Evolutionary conservation across 2,797 vertebrate genomes (phyloP), one percentile per base, ranked within the genome.

Genomic region (Onychomys arenicola): DNA sequence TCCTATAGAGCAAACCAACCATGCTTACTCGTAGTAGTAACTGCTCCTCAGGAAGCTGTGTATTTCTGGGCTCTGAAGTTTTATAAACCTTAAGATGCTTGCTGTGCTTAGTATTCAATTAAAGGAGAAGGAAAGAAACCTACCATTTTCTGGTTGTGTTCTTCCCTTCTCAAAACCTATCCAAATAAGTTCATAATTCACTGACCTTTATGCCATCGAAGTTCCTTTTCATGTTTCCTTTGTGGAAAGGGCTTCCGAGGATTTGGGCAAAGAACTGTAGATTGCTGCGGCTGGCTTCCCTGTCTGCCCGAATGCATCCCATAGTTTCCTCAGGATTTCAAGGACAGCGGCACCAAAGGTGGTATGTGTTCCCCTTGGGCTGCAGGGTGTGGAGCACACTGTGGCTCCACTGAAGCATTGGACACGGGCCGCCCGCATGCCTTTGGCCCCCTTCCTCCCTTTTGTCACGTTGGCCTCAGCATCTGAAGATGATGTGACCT

Each of bases 51-150:
- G 14, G 21, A 25, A 0, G 32, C 32, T 83, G 1, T 90, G 0
- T 46, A 16, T 88, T 34, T 81, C 37, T 81, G 27, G 89, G 32
- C 67, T 93, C 71, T 80, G 43, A 49, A 52, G 25, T 82, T 96
- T 73, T 76, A 1, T 94, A 92, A 96, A 40, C 32, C 12, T 1
- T 63, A 49, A 59, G 27, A 46, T 75, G 52, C 16, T 23, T 83
- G 46, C 61, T 95, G 7, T 88, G n/a, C 17, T 88, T 88, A 6
- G 57, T 61, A 23, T 89, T 67, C 73, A 97, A 63, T 29, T 82
- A 29, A 85, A 93, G 77, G 73, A 88, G 23, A 78, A 92, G n/a
- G 82, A 95, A 21, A 29, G 69, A 86, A 93, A 71, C 17, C 16
- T 87, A 34, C 73, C 80, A 25, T 93, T 92, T 96, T 89, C 37